Evolutionary conservation across 2,888 invertebrate species (phyloP).

Genomic region (Drosophila mimetica): DNA sequence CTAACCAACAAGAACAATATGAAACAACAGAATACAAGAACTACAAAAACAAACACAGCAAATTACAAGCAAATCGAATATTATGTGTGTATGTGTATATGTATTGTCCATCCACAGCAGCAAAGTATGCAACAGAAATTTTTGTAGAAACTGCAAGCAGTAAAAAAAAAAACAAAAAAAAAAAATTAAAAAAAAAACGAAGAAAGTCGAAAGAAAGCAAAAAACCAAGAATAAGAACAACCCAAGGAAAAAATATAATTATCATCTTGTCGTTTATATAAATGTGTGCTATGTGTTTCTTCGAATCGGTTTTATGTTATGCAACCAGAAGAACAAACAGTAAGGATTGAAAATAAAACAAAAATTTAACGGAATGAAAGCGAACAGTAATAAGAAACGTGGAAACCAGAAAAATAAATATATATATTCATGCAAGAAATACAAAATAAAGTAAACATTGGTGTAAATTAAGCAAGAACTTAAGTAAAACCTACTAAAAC

Average conservation of each 20-base stretch:
- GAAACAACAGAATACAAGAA: not conserved
- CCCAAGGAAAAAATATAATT: slow-evolving; percentile 20
- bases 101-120: slow-evolving; percentile 39
- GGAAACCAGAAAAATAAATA: slow-evolving; percentile 25
- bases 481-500: slow-evolving; percentile 40
- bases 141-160: slow-evolving; percentile 36
- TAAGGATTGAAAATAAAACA: slow-evolving; percentile 6
- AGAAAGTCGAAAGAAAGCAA: slow-evolving; percentile 6
- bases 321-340: slow-evolving; percentile 15
- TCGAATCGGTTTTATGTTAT: slow-evolving; percentile 41
- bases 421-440: slow-evolving; percentile 56
- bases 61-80: slow-evolving; percentile 11
- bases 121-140: slow-evolving; percentile 37
- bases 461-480: slow-evolving; percentile 61
- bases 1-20: slow-evolving; percentile 7
- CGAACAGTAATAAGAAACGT: slow-evolving; percentile 22
- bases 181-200: not conserved
- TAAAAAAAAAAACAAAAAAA: slow-evolving; percentile 3
- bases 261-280: slow-evolving; percentile 37
- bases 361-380: slow-evolving; percentile 25
- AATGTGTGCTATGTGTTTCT: slow-evolving; percentile 47
- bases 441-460: slow-evolving; percentile 52
- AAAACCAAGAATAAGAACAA: slow-evolving; percentile 1
- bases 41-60: slow-evolving; percentile 4
- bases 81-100: slow-evolving; percentile 34